Conservation (phyloP, 1,140 invertebrate genomes). For the Drosophila serrata region DNA sequence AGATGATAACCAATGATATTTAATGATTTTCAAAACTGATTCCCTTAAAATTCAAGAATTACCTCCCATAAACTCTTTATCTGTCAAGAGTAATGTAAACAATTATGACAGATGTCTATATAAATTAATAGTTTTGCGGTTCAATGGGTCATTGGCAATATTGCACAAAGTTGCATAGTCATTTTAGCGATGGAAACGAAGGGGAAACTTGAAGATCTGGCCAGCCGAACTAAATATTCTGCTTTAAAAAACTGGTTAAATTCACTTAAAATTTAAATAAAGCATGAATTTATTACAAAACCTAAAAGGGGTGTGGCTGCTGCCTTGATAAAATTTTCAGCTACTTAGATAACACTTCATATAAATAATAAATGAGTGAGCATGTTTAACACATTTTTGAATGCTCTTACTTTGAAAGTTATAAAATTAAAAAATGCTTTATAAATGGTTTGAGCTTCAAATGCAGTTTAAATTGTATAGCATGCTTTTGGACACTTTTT, state of each 20-base stretch:
- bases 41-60: background rate
- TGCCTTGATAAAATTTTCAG: background rate
- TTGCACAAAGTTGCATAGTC: background rate
- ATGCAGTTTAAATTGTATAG: background rate
- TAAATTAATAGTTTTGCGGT: conserved; percentile 8
- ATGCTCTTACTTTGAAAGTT: background rate
- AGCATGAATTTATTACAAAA: conserved; percentile 7
- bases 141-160: conserved; percentile 17
- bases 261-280: background rate
- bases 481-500: background rate
- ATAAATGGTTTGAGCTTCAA: background rate
- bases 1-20: background rate
- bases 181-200: background rate
- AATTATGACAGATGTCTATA: conserved; percentile 8
- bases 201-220: background rate
- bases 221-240: background rate
- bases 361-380: background rate
- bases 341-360: background rate
- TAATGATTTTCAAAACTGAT: background rate
- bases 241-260: conserved; percentile 4
- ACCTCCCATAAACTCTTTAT: background rate
- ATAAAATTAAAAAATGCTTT: background rate
- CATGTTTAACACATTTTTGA: background rate
- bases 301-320: conserved; percentile 17
- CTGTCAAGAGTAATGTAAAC: background rate